Evolutionary conservation across 2,113 vertebrate genomes (phyloP).

Genomic region (Ibidorhyncha struthersii): DNA sequence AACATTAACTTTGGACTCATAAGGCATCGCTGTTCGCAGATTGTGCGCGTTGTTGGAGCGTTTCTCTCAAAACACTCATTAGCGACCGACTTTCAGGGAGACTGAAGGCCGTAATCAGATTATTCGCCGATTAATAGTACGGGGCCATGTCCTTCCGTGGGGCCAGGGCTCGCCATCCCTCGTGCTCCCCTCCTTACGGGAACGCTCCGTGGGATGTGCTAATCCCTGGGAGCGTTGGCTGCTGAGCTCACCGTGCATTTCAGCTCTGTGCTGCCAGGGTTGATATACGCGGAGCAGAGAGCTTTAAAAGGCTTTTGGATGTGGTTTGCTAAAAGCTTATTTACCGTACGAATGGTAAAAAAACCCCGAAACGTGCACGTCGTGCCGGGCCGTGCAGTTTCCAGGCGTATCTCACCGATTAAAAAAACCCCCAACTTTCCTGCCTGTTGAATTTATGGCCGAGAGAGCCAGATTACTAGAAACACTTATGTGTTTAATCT

Average conservation of each 20-base stretch:
- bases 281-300: not conserved
- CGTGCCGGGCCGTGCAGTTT: not conserved
- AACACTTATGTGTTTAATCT: conserved; percentile 36
- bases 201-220: not conserved
- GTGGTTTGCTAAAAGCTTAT: not conserved
- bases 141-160: no score
- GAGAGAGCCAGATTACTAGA: conserved; percentile 57
- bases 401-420: not conserved
- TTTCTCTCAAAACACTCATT: conserved; percentile 23
- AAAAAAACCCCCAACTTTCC: not conserved
- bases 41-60: not conserved
- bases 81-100: not conserved
- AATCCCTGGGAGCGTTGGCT: not conserved
- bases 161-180: no score
- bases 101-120: not conserved
- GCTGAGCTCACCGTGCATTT: not conserved
- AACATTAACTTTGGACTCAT: not conserved
- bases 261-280: not conserved
- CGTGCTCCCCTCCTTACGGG: not conserved
- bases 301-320: not conserved
- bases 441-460: conserved; percentile 42
- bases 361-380: rapidly evolving
- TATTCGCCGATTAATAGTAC: not conserved
- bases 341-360: not conserved
- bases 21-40: not conserved